Percentiles rank a stretch among this genome's conserved stretches.
phyloP scores from a whole-genome alignment of 1,140 invertebrate species.

The Leptonema lineaticorne region DNA sequence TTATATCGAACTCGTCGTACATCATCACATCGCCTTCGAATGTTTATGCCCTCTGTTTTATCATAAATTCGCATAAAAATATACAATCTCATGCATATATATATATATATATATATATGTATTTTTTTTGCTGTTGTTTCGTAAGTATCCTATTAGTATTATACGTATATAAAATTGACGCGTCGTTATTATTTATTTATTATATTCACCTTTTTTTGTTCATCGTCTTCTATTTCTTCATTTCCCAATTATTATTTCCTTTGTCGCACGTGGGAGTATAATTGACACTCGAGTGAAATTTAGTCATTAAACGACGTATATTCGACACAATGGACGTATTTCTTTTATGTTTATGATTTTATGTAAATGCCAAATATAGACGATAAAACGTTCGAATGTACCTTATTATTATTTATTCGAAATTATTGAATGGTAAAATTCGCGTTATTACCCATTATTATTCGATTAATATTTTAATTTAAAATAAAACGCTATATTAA shows the following conservation, averaged over 20 bases:
- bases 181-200: too few relatives aligned
- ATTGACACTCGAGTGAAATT: background rate
- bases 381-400: background rate
- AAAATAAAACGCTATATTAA: too few relatives aligned
- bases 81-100: too few relatives aligned
- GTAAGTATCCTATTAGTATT: too few relatives aligned
- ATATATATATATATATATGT: too few relatives aligned
- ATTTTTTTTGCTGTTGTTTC: too few relatives aligned
- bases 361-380: background rate
- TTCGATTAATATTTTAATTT: too few relatives aligned
- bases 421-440: background rate
- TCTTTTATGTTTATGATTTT: background rate
- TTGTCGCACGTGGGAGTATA: constrained; percentile 3
- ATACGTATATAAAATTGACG: too few relatives aligned
- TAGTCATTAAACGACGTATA: background rate
- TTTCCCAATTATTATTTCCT: background rate
- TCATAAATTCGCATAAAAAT: too few relatives aligned
- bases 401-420: background rate
- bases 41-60: too few relatives aligned
- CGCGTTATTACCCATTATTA: background rate
- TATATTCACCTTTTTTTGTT: too few relatives aligned
- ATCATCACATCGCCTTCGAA: background rate
- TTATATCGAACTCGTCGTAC: constrained; percentile 9
- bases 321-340: background rate
- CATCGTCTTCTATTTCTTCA: too few relatives aligned